Base-by-base conservation (phyloP, 2,113 vertebrate species). In the Panurus biarmicus region DNA sequence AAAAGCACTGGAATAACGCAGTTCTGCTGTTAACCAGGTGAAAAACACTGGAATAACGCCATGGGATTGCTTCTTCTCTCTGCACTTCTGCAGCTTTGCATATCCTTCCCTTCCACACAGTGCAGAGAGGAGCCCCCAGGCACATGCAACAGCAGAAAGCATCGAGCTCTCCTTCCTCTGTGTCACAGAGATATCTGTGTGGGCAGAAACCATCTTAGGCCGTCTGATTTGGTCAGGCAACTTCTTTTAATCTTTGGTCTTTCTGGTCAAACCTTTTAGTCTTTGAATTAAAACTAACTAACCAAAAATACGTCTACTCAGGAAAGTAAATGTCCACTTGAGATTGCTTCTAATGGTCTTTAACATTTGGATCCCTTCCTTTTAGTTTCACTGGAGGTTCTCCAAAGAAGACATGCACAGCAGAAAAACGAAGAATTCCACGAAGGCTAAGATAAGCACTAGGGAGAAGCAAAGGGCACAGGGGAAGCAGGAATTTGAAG, bases 311-410 rank as follows among this genome's bases (percentile, higher is more conserved):
- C 28, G 60, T 61, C 40, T 82, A 7, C 38, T 92, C n/a, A 22
- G 58, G 69, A 87, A 74, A 44, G 50, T 11, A 67, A 42, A 54
- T 7, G n/a, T 67, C 69, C 17, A 0, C 7, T 35, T 70, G 77
- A 38, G 47, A 48, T 29, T 89, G 53, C 44, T 38, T 74, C 26
- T 82, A 21, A 58, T 26, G 47, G 57, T 40, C 53, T 89, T 90
- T 71, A 85, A 91, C n/a, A 5, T 89, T 36, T 80, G 64, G 20
- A 64, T 90, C 66, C 94, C 44, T 60, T 31, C 11, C 44, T 94
- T 92, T 90, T 56, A 98, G 98, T 98, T 98, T 66, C 98, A 98
- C 76, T 98, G 98, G 98, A 97, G 97, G 29, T 98, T 98, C 96
- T 98, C 98, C 85, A 97, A 97, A 73, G 97, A 98, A 7, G 97